Evolutionary conservation across 2,888 invertebrate genomes (phyloP).

Genomic region (Phymatocera aterrima): DNA sequence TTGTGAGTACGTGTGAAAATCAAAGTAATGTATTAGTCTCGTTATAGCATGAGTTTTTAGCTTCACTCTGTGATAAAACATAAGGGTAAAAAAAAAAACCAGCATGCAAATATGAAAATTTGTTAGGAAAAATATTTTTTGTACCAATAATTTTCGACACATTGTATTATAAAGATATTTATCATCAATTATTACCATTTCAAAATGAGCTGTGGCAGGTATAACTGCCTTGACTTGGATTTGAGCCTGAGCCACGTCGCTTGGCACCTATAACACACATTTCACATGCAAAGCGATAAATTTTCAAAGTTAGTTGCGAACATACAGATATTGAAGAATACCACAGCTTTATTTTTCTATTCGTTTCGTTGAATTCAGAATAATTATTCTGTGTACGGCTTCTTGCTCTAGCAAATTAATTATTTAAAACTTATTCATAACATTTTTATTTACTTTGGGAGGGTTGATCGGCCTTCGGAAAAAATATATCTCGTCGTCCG

Average conservation of each 20-base stretch:
- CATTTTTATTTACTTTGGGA: slow-evolving; percentile 75
- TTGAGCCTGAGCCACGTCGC: slow-evolving; percentile 71
- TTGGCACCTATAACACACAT: slow-evolving; percentile 70
- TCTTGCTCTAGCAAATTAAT: slow-evolving; percentile 29
- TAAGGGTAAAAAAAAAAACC: not conserved
- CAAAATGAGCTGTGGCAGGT: slow-evolving; percentile 70
- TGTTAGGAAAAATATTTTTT: not conserved
- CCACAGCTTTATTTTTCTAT: slow-evolving; percentile 1
- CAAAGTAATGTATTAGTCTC: not conserved
- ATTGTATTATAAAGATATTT: slow-evolving; percentile 43
- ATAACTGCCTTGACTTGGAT: slow-evolving; percentile 70
- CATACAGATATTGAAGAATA: slow-evolving; percentile 38
- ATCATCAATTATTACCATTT: slow-evolving; percentile 73
- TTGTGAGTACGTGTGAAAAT: no score
- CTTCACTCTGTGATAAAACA: slow-evolving; percentile 16
- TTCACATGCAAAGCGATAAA: slow-evolving; percentile 57
- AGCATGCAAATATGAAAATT: slow-evolving; percentile 4
- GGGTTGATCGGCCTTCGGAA: slow-evolving; percentile 85
- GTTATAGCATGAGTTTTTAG: slow-evolving; percentile 20
- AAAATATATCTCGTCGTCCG: slow-evolving; percentile 94
- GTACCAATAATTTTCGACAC: slow-evolving; percentile 17
- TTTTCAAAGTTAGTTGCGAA: slow-evolving; percentile 53
- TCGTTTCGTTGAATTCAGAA: no score
- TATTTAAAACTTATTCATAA: slow-evolving; percentile 34
- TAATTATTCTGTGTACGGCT: slow-evolving; percentile 7